Conservation (phyloP, 2,113 vertebrate species). For the Cariama cristata region DNA sequence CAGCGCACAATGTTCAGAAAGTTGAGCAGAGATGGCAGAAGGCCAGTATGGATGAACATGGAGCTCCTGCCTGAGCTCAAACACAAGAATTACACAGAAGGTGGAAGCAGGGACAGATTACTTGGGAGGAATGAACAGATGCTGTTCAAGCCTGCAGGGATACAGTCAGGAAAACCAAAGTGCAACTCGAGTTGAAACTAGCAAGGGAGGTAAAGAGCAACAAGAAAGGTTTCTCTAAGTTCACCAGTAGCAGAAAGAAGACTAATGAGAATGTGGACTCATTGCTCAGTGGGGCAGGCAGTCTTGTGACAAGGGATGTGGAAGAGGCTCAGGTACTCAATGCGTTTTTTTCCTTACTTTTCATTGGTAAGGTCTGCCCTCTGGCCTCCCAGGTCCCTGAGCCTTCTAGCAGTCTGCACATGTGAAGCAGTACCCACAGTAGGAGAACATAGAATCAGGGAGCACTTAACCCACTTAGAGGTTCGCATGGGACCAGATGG, state of each 20-base stretch:
- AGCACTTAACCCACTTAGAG: not conserved
- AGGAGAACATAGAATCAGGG: not conserved
- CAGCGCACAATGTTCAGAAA: conserved; percentile 25
- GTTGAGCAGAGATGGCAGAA: conserved; percentile 34
- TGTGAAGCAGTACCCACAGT: not conserved
- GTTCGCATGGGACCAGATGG: not conserved
- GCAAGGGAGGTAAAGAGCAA: not conserved
- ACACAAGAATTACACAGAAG: conserved; percentile 18
- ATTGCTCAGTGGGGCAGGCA: not conserved
- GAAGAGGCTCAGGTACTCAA: not conserved
- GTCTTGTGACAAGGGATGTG: not conserved
- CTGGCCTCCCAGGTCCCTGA: not conserved
- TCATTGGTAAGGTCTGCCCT: not conserved
- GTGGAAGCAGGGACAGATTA: conserved; percentile 24
- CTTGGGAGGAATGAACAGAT: not conserved
- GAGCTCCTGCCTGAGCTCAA: conserved; percentile 28
- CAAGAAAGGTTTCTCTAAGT: not conserved
- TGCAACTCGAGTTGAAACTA: not conserved
- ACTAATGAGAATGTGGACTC: not conserved
- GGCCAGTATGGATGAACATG: conserved; percentile 42
- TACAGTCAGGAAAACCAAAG: not conserved
- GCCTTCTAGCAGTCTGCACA: not conserved
- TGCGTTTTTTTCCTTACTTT: not conserved
- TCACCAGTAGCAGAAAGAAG: not conserved
- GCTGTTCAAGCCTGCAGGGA: not conserved